Evolutionary conservation across 2,888 invertebrate species (phyloP).

Genomic region (Gryllus longicercus): DNA sequence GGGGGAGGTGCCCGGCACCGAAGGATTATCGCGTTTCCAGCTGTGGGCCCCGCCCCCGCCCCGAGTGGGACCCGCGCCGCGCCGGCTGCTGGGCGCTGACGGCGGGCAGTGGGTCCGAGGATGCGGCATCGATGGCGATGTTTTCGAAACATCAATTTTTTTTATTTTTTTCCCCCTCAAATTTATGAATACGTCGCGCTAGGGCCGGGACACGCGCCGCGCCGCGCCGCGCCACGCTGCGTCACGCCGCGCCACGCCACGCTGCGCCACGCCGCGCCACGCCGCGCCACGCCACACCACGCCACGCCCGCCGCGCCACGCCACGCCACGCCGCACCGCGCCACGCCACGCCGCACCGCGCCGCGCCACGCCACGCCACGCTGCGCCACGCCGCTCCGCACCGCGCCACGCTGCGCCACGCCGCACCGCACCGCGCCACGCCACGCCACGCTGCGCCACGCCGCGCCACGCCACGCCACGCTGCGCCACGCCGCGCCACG

Average conservation of each 20-base stretch:
- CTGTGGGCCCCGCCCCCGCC: not conserved
- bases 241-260: not conserved
- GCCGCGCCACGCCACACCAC: not conserved
- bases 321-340: not conserved
- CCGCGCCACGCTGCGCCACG: too few species aligned
- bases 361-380: not conserved
- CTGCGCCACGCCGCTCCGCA: not conserved
- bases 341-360: not conserved
- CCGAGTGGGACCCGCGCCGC: not conserved
- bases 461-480: not conserved
- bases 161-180: too few species aligned
- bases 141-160: too few species aligned
- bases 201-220: too few species aligned
- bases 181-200: too few species aligned
- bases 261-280: not conserved
- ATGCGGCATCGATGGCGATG: too few species aligned
- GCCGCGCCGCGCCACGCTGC: too few species aligned
- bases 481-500: too few species aligned
- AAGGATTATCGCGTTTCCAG: constrained; percentile 6
- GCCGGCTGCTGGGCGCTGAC: not conserved
- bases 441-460: not conserved
- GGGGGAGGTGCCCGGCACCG: not conserved
- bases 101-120: too few species aligned
- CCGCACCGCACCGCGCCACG: too few species aligned
- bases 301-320: not conserved